These are phyloP conservation scores for Oryzias dopingdopingensis DNA, from an alignment of 2,797 vertebrate species.

Conservation along the genomic window DNA sequence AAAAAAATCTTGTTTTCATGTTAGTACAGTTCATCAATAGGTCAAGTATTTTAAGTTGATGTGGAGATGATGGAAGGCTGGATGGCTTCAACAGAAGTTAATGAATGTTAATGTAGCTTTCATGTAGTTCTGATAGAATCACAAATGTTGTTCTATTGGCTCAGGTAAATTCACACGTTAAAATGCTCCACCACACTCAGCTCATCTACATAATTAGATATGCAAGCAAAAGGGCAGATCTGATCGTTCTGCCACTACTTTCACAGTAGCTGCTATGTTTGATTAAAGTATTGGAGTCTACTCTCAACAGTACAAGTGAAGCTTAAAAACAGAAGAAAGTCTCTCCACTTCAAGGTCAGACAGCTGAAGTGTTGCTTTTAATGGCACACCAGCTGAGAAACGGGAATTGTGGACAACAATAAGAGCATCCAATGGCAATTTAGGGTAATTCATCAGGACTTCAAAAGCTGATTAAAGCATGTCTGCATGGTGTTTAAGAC, in stretches of 20 bases:
- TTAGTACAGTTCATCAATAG: too few relatives aligned
- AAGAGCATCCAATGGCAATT: background rate
- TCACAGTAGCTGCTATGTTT: conserved; percentile 41
- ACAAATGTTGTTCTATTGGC: conserved; percentile 34
- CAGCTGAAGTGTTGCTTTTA: conserved; percentile 2
- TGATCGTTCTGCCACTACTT: conserved; percentile 35
- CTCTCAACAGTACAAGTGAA: conserved; percentile 11
- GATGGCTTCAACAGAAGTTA: background rate
- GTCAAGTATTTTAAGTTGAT: background rate
- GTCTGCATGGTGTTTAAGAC: too few relatives aligned
- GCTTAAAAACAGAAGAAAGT: conserved; percentile 20
- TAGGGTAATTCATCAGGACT: too few relatives aligned
- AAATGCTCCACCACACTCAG: conserved; percentile 39
- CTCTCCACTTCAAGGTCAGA: conserved; percentile 25
- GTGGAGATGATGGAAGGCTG: background rate
- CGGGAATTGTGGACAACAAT: background rate
- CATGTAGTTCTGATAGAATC: background rate
- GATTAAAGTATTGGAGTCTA: conserved; percentile 34
- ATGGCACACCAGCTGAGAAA: conserved; percentile 5
- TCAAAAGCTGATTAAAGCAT: too few relatives aligned
- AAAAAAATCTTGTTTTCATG: too few relatives aligned
- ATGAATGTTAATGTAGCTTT: conserved; percentile 10
- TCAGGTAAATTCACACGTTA: conserved; percentile 30
- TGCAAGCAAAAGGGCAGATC: conserved; percentile 34
- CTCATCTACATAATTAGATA: conserved; percentile 51